phyloP scores from a whole-genome alignment of 2,797 vertebrate genomes.

The Serranus cabrilla region DNA sequence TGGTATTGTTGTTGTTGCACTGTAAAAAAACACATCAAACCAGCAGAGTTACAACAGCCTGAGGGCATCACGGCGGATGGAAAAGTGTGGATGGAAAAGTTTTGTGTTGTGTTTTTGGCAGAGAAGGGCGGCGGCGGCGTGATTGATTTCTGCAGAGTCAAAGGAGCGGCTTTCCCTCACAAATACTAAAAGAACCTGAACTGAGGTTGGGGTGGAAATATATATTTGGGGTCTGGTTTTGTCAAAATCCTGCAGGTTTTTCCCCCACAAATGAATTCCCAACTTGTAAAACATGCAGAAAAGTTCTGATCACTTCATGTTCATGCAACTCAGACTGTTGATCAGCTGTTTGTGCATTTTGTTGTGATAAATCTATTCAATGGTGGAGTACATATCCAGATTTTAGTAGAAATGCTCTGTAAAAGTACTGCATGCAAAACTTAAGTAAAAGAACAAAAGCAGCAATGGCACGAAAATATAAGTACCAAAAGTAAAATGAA shows the following conservation, averaged over 20 bases:
- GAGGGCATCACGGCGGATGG: constrained; percentile 50
- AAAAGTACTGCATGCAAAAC: too few species aligned
- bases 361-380: too few species aligned
- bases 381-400: too few species aligned
- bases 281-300: background rate
- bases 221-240: constrained; percentile 14
- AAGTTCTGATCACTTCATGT: background rate
- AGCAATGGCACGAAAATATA: too few species aligned
- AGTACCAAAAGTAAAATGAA: too few species aligned
- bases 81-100: constrained; percentile 59
- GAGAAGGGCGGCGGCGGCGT: constrained; percentile 15
- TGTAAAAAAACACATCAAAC: constrained; percentile 51
- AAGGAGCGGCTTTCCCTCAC: background rate
- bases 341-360: too few species aligned
- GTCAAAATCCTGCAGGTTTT: background rate
- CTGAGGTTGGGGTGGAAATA: background rate
- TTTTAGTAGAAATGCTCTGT: too few species aligned
- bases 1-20: constrained; percentile 64
- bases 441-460: too few species aligned
- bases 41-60: constrained; percentile 68
- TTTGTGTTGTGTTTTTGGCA: constrained; percentile 44
- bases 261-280: background rate
- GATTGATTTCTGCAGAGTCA: constrained; percentile 55
- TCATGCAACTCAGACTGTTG: too few species aligned
- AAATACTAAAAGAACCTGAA: constrained; percentile 33